These are phyloP conservation scores for Cranoglanis bouderius DNA, from an alignment of 2,113 vertebrate genomes.

Conservation along the genomic window DNA sequence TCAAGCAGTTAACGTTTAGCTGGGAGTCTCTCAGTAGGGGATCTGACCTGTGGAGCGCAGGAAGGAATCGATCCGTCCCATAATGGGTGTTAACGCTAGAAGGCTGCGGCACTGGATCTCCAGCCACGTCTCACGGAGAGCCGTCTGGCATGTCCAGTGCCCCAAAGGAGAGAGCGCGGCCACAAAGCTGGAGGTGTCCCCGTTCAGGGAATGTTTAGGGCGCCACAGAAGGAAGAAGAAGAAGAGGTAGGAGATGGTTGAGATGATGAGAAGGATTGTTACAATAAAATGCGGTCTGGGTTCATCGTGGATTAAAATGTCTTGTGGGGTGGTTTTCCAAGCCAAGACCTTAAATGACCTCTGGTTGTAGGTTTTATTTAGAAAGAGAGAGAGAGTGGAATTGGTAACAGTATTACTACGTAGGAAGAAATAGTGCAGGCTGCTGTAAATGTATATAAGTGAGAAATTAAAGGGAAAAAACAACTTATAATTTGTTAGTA, in stretches of 20 bases:
- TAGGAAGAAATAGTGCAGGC: background rate
- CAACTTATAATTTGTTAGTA: background rate
- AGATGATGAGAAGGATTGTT: background rate
- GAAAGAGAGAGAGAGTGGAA: background rate
- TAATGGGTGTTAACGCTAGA: constrained; percentile 61
- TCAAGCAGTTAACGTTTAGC: background rate
- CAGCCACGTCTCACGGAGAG: constrained; percentile 39
- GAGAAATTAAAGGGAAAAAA: background rate
- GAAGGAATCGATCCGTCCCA: constrained; percentile 38
- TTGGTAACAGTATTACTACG: background rate
- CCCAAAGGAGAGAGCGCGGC: constrained; percentile 31
- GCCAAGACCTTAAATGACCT: background rate
- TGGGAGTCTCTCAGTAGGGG: constrained; percentile 12
- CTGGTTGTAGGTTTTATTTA: background rate
- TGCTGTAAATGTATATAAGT: background rate
- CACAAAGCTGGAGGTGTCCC: constrained; percentile 72
- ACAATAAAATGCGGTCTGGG: background rate
- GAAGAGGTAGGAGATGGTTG: constrained; percentile 71
- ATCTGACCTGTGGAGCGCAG: background rate
- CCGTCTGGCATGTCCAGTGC: constrained; percentile 37
- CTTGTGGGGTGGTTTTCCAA: background rate
- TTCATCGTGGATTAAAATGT: background rate
- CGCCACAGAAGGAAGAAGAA: constrained; percentile 69
- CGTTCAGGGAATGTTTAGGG: constrained; percentile 74
- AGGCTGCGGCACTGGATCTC: constrained; percentile 45